A percentile compares a stretch with the other conserved stretches of the same genome.
phyloP scores from a whole-genome alignment of 2,113 vertebrate species.

The Archilochus colubris region DNA sequence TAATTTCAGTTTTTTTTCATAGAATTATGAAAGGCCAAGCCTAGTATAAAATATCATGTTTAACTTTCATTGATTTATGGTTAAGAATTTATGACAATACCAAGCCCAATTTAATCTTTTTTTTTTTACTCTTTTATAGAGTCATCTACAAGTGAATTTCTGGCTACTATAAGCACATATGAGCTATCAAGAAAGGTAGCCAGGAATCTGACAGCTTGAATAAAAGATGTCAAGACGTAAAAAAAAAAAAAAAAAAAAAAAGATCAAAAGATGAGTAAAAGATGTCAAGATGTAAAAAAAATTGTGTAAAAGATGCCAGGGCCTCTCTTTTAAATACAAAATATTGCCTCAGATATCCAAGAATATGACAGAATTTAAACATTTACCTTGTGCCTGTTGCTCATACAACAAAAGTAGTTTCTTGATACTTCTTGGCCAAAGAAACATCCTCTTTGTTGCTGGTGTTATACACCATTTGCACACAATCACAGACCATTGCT shows the following conservation, averaged over 20 bases:
- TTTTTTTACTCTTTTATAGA: not conserved
- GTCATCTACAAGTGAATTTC: not conserved
- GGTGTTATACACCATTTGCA: not conserved
- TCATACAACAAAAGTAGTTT: not conserved
- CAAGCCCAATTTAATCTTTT: not conserved
- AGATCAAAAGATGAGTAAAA: too few species aligned
- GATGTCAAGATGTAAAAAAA: too few species aligned
- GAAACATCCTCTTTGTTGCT: not conserved
- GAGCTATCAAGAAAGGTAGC: not conserved
- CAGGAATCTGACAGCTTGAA: not conserved
- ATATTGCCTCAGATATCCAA: not conserved
- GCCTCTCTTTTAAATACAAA: not conserved
- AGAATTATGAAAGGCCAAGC: not conserved
- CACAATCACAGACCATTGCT: not conserved
- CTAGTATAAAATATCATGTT: not conserved
- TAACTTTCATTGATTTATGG: not conserved
- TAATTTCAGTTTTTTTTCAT: not conserved
- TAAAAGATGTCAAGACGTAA: too few species aligned
- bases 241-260: too few species aligned
- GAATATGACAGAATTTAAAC: not conserved
- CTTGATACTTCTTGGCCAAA: not conserved
- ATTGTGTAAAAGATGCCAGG: not conserved
- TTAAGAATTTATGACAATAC: not conserved
- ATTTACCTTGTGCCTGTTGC: not conserved
- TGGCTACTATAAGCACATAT: not conserved